A percentile compares a stretch with the other conserved stretches of the same genome.
These are phyloP conservation scores for Oplegnathus fasciatus DNA, from an alignment of 2,113 vertebrate species.

Conservation along the genomic window DNA sequence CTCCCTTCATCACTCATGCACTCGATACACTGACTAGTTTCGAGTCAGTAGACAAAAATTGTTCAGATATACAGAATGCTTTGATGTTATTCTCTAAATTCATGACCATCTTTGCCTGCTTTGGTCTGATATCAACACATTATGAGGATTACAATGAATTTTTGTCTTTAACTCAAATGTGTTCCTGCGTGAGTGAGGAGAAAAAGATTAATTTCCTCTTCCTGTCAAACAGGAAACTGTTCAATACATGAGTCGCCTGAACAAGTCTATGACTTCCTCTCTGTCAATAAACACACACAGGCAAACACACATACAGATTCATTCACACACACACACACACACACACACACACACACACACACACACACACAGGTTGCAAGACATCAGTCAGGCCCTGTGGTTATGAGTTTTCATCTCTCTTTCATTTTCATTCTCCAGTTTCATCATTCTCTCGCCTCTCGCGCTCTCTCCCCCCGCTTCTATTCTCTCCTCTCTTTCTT, in stretches of 20 bases:
- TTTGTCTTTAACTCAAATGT: conserved; percentile 33
- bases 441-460: conserved; percentile 68
- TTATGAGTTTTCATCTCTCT: conserved; percentile 81
- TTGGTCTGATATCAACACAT: conserved; percentile 39
- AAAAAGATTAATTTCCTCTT: conserved; percentile 75
- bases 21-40: conserved; percentile 2
- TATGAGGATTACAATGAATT: conserved; percentile 38
- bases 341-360: conserved; percentile 28
- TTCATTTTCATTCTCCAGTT: conserved; percentile 78
- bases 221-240: conserved; percentile 73
- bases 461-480: conserved; percentile 24
- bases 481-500: conserved; percentile 57
- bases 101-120: conserved; percentile 10
- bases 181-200: conserved; percentile 40
- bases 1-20: not conserved
- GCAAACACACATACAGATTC: conserved; percentile 29
- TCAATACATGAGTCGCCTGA: conserved; percentile 63
- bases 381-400: conserved; percentile 77
- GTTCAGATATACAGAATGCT: not conserved
- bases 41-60: not conserved
- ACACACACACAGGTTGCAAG: conserved; percentile 61
- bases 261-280: conserved; percentile 74
- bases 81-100: conserved; percentile 42
- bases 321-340: conserved; percentile 7
- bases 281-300: conserved; percentile 65